phyloP scores from a whole-genome alignment of 2,113 vertebrate species.

The Marcusenius ussheri region DNA sequence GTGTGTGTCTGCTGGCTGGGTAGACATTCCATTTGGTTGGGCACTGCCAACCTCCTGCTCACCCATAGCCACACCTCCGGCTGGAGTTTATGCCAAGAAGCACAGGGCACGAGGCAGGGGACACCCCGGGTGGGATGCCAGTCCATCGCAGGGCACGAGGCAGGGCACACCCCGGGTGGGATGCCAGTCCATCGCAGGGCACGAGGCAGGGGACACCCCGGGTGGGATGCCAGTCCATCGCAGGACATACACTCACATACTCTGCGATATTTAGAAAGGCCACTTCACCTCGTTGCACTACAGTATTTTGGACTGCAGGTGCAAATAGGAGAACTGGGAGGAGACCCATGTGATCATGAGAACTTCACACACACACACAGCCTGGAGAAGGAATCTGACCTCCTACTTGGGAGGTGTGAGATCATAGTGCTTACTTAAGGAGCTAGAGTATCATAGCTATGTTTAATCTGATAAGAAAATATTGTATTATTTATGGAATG shows the following conservation, averaged over 20 bases:
- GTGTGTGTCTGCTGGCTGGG: background rate
- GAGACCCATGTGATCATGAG: background rate
- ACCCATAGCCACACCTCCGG: background rate
- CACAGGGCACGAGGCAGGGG: background rate
- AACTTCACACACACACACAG: background rate
- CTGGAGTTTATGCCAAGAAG: background rate
- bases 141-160: no score
- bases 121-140: no score
- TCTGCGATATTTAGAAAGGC: background rate
- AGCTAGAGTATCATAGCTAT: background rate
- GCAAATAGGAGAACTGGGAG: background rate
- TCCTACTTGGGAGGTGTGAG: background rate
- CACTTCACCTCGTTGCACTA: background rate
- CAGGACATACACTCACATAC: background rate
- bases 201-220: no score
- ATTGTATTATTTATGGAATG: background rate
- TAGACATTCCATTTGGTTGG: background rate
- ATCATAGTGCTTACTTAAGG: background rate
- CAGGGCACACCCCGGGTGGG: no score
- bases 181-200: no score
- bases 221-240: no score
- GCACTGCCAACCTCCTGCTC: background rate
- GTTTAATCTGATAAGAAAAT: background rate
- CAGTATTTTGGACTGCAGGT: background rate
- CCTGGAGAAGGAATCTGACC: no score